Percentiles rank a stretch among this genome's conserved stretches.
Conservation (phyloP, 2,888 invertebrate genomes). For the Oasisia sp. region DNA sequence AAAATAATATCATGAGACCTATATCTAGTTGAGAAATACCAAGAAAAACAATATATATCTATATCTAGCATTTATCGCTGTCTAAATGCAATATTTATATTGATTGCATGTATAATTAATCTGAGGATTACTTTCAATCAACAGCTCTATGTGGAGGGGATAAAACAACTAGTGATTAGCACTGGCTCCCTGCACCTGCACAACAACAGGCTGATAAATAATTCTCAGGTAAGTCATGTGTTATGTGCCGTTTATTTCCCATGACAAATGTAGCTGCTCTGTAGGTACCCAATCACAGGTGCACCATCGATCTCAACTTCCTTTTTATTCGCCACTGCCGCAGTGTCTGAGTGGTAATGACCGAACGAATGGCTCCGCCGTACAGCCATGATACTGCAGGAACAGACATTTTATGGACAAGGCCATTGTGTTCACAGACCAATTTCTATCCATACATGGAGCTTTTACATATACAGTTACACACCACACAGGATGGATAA, state of each 20-base stretch:
- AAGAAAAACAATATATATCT: neutral
- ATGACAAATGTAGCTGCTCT: neutral
- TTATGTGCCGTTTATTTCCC: conserved; percentile 8
- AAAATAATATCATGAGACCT: neutral
- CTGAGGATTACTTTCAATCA: neutral
- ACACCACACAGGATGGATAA: too few species aligned
- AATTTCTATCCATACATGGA: too few species aligned
- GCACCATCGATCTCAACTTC: neutral
- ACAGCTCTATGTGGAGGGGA: neutral
- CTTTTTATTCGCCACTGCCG: neutral
- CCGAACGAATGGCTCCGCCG: neutral
- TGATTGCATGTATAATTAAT: too few species aligned
- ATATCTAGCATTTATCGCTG: neutral
- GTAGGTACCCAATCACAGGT: neutral
- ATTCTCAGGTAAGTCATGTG: conserved; percentile 6
- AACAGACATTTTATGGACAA: too few species aligned
- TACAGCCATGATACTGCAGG: too few species aligned
- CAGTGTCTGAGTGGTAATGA: neutral
- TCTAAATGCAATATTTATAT: neutral
- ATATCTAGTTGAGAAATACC: neutral
- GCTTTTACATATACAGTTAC: too few species aligned
- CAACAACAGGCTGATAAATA: neutral
- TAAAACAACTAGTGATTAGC: neutral
- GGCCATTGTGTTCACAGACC: too few species aligned
- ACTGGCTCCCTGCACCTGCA: neutral